Base-by-base conservation (phyloP, 2,113 vertebrate species). In the Morone saxatilis region DNA sequence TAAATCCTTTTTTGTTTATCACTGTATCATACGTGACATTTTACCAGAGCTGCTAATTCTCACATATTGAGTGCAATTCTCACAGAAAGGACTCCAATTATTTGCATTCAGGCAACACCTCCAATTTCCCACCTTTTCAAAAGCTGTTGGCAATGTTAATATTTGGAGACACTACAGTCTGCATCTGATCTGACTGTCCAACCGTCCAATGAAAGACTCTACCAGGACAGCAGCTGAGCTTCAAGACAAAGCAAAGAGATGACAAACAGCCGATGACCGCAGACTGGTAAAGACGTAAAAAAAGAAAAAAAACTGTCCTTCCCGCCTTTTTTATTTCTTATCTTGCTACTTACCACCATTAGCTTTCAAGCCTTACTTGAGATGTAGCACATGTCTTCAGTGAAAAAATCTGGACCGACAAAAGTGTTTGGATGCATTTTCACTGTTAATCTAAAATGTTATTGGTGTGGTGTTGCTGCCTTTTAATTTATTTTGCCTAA, bases 191-290 rank as follows among this genome's bases (percentile, higher is more conserved):
- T 31, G 48, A 63, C 60, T 51, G 69, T 59, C 63, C 36, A 36
- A 45, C 69, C 50, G 9, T 22, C 20, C 9, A 10, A n/a, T 10
- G 19, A 50, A 5, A 50, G 19, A 53, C 12, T 65, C 50, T 74
- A 40, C 75, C 51, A 48, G 36, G 68, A 57, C 63, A 75, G 67
- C 75, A 61, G 69, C 25, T 57, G 51, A 75, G 31, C 31, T 3
- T 31, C 31, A 4, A 45, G 43, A 11, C 43, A 1, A 47, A 47
- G 36, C 54, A 69, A 48, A 51, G 43, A 79, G 13, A 50, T 4
- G 14, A 54, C 36, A 56, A 41, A 25, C 13, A 19, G 2, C 40
- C 25, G n/a, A 17, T 16, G 36, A 73, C 41, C 43, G 31, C 20
- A 57, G 59, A 48, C 41, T 47, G 45, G 13, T 31, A 31, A 31